A percentile compares a stretch with the other conserved stretches of the same genome.
Evolutionary conservation across 2,113 vertebrate genomes (phyloP).

Genomic region (Rhea pennata): DNA sequence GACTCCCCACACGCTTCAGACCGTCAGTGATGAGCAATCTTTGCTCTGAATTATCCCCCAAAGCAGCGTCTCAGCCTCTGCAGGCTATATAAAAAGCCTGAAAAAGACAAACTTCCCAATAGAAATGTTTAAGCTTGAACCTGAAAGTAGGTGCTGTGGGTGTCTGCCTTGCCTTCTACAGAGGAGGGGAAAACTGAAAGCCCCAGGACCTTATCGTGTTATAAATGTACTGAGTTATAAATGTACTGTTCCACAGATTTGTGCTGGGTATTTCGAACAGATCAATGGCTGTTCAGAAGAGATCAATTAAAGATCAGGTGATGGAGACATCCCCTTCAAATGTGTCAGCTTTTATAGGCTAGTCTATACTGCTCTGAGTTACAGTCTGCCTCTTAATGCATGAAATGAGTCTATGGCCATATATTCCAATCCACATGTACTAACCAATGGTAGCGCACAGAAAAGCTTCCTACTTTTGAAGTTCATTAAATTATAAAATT

Average conservation of each 20-base stretch:
- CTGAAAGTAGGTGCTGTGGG: background rate
- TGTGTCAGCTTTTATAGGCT: rapidly evolving
- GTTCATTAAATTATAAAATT: background rate
- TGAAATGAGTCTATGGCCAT: background rate
- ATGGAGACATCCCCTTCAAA: background rate
- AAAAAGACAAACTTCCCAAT: background rate
- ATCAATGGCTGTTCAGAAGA: background rate
- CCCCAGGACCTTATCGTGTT: background rate
- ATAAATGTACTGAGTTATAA: background rate
- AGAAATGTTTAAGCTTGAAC: background rate
- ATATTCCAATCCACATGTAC: background rate
- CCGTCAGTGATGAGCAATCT: background rate
- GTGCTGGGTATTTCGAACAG: background rate
- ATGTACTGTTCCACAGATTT: background rate
- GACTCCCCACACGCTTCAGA: background rate
- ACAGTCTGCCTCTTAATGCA: background rate
- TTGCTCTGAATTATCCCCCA: background rate
- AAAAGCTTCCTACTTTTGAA: background rate
- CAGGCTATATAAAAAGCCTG: background rate
- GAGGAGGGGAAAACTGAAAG: background rate
- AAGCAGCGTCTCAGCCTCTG: background rate
- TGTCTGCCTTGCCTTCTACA: background rate
- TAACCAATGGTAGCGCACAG: background rate
- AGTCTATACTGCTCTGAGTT: no score
- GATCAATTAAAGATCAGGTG: background rate